Evolutionary conservation across 2,797 vertebrate genomes (phyloP).

Genomic region (Sebastes vulpes): DNA sequence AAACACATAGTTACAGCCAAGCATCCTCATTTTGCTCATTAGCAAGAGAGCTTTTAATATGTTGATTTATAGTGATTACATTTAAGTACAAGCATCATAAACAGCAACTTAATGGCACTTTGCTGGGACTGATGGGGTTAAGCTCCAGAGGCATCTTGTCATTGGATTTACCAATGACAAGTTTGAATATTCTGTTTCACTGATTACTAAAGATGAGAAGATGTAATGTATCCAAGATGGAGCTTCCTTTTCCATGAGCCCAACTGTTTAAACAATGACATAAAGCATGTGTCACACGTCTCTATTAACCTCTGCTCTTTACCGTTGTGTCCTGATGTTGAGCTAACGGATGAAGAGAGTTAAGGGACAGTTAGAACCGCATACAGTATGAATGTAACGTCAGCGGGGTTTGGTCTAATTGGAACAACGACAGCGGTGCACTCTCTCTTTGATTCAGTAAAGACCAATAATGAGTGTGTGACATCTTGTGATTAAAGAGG

Average conservation of each 20-base stretch:
- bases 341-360: constrained; percentile 3
- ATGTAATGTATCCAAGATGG: background rate
- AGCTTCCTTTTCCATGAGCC: background rate
- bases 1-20: background rate
- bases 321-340: background rate
- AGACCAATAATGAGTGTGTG: constrained; percentile 23
- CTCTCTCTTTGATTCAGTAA: constrained; percentile 15
- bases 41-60: background rate
- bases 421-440: background rate
- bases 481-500: constrained; percentile 34
- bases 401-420: background rate
- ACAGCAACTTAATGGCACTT: background rate
- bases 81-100: background rate
- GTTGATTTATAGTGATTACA: background rate
- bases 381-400: background rate
- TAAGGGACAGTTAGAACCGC: background rate
- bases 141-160: background rate
- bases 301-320: background rate
- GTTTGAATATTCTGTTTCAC: background rate
- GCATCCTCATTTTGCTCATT: background rate
- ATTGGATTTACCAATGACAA: background rate
- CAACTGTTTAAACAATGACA: constrained; percentile 6
- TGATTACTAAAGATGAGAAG: background rate
- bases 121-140: background rate
- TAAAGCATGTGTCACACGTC: background rate